Evolutionary conservation across 2,797 vertebrate genomes (phyloP), one percentile per base, ranked within the genome.

Genomic region (Passerculus sandwichensis): DNA sequence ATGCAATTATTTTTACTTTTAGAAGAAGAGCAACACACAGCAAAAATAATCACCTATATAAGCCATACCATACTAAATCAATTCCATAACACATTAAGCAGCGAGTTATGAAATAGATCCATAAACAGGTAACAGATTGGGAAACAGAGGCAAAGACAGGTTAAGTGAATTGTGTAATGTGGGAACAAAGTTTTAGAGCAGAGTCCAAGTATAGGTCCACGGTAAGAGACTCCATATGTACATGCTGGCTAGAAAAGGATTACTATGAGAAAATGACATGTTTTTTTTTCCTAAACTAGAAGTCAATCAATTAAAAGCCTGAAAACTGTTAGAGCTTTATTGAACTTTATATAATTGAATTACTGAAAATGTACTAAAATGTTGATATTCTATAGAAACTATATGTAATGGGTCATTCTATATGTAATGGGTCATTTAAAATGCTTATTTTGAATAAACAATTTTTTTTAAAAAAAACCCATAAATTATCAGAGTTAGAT

Each of bases 391-490:
- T 22, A 30, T 3, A 70, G 5, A 78, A 84, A 61, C 26, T n/a
- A n/a, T n/a, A n/a, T 5, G 0, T 19, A 27, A 85, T 3, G 2
- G 44, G n/a, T 54, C 22, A 70, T 36, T 66, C n/a, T n/a, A n/a
- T n/a, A n/a, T 5, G 0, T 19, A 27, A 85, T 3, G 2, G 44
- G n/a, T 54, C 22, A 70, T 36, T 66, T 62, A 48, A 91, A 91
- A 83, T n/a, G 50, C 2, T 61, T 10, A 26, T 20, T 73, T 32
- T 56, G 19, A 92, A 47, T 38, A n/a, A 54, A 65, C 5, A 27
- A 11, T 11, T 32, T 69, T 29, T 29, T 69, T 70, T 44, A n/a
- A n/a, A n/a, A 9, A 12, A 54, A 51, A 0, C 0, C 0, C 9
- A 72, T 3, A 80, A 48, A 30, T 54, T 69, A 38, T 42, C n/a